Evolutionary conservation across 2,113 vertebrate genomes (phyloP).

Genomic region (Eptesicus fuscus): DNA sequence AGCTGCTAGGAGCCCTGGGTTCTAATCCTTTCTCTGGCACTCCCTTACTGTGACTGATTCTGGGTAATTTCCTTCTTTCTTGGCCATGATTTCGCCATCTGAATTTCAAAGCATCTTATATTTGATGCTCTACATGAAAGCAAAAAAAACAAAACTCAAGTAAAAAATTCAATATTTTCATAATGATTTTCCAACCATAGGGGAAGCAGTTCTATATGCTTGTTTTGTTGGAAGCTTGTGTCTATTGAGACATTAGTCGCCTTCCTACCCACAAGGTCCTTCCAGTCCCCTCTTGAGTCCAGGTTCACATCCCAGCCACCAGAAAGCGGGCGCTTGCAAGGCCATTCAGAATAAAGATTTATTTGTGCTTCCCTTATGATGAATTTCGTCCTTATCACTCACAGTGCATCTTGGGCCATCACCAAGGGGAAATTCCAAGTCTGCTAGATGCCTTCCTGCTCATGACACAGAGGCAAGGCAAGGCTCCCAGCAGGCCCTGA

Average conservation of each 20-base stretch:
- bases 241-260: neutral
- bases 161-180: neutral
- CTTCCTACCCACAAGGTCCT: neutral
- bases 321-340: neutral
- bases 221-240: neutral
- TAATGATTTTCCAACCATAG: too few relatives aligned
- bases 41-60: neutral
- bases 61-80: neutral
- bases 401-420: neutral
- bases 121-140: neutral
- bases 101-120: neutral
- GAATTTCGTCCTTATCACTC: slow-evolving; percentile 36
- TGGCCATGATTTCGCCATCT: neutral
- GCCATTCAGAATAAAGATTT: neutral
- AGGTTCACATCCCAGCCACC: neutral
- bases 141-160: neutral
- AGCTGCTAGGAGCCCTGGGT: neutral
- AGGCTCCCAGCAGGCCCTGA: neutral
- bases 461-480: neutral
- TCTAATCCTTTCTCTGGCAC: neutral
- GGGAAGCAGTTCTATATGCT: neutral
- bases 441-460: slow-evolving; percentile 37
- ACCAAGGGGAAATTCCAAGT: slow-evolving; percentile 51
- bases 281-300: neutral
- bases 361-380: neutral